phyloP scores from a whole-genome alignment of 1,140 invertebrate species.

The Rhyzopertha dominica region DNA sequence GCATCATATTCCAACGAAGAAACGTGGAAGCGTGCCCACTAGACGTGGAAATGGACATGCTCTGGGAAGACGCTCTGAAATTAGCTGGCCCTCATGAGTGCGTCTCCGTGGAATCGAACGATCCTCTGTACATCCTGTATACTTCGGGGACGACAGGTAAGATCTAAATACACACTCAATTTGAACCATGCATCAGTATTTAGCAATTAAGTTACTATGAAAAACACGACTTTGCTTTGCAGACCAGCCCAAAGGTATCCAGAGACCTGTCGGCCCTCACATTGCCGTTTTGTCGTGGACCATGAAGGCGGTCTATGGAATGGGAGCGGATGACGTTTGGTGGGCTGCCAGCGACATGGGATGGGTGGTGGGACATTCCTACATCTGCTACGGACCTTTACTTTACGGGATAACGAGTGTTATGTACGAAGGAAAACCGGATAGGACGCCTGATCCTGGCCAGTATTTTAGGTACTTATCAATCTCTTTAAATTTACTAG shows the following conservation, averaged over 20 bases:
- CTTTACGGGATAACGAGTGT: conserved; percentile 77
- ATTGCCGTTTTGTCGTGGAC: conserved; percentile 79
- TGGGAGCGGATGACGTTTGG: conserved; percentile 78
- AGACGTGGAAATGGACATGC: conserved; percentile 59
- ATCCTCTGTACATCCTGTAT: conserved; percentile 88
- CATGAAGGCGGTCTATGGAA: conserved; percentile 77
- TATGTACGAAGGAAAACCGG: conserved; percentile 92
- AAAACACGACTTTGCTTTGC: conserved; percentile 25
- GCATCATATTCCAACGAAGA: conserved; percentile 75
- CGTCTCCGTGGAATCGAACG: conserved; percentile 80
- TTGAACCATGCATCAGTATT: neutral
- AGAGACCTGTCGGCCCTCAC: conserved; percentile 81
- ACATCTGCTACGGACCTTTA: conserved; percentile 88
- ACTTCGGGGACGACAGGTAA: conserved; percentile 84
- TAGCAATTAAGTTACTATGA: neutral
- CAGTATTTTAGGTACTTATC: conserved; percentile 73
- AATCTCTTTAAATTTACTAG: too few relatives aligned
- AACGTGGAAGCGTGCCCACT: conserved; percentile 60
- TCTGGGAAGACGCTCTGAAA: conserved; percentile 70
- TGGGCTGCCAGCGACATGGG: conserved; percentile 81
- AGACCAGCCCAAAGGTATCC: conserved; percentile 78
- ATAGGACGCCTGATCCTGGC: conserved; percentile 84
- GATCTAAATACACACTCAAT: neutral
- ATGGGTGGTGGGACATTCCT: conserved; percentile 93
- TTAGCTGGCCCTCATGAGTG: conserved; percentile 66